Conservation (phyloP, 2,113 vertebrate genomes). For the Rhagologus leucostigma region DNA sequence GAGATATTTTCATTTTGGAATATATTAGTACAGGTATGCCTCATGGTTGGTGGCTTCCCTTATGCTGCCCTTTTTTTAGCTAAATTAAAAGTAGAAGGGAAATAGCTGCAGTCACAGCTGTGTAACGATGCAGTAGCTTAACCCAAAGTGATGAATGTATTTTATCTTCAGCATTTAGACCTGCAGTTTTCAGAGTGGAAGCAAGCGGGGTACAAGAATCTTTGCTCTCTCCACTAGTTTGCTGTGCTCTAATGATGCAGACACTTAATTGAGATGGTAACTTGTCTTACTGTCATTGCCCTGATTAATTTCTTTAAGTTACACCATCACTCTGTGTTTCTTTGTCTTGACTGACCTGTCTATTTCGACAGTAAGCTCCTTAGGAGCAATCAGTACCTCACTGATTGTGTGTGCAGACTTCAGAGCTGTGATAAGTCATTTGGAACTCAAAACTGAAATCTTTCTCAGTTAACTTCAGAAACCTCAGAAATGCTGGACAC, state of each 20-base stretch:
- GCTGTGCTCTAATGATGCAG: not conserved
- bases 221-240: not conserved
- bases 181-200: not conserved
- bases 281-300: not conserved
- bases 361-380: not conserved
- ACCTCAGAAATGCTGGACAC: not conserved
- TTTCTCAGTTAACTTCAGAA: not conserved
- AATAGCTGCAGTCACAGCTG: not conserved
- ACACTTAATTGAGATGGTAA: not conserved
- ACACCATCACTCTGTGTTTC: not conserved
- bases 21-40: not conserved
- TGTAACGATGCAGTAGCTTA: not conserved
- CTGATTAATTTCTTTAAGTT: not conserved
- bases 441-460: not conserved
- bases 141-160: not conserved
- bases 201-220: not conserved
- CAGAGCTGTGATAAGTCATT: not conserved
- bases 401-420: not conserved
- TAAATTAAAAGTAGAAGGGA: not conserved
- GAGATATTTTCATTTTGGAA: not conserved
- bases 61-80: not conserved
- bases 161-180: not conserved
- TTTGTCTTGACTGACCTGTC: not conserved
- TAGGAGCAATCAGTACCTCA: not conserved
- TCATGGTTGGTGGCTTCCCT: not conserved